Conservation (phyloP, 2,797 vertebrate species). For the Catharus ustulatus region DNA sequence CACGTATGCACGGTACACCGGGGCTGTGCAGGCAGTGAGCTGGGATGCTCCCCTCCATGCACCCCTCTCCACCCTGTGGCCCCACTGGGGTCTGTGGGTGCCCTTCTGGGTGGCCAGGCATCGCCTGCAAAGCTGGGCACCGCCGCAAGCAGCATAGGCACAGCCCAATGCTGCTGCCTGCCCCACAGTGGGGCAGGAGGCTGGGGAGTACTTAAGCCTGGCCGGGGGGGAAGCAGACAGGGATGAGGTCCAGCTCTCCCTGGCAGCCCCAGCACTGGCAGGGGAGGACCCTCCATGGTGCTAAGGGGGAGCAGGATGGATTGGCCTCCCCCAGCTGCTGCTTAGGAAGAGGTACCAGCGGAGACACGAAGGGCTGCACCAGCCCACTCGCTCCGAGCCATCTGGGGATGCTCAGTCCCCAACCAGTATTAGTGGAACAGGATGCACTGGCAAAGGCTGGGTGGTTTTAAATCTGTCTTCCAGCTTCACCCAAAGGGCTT, state of each 20-base stretch:
- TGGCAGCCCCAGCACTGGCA: background rate
- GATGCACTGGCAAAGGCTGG: slow-evolving; percentile 8
- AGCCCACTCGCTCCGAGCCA: slow-evolving; percentile 11
- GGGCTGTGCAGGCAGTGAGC: background rate
- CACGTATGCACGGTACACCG: background rate
- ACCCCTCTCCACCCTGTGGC: background rate
- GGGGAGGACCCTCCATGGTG: slow-evolving; percentile 32
- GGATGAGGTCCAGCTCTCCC: background rate
- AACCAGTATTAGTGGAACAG: slow-evolving; percentile 51
- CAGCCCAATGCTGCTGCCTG: background rate
- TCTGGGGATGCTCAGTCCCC: background rate
- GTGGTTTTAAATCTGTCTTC: slow-evolving; percentile 40
- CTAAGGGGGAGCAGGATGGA: slow-evolving; percentile 50
- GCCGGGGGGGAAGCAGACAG: background rate
- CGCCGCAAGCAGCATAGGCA: background rate
- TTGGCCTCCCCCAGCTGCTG: background rate
- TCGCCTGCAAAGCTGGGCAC: background rate
- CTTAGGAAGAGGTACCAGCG: background rate
- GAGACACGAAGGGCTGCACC: slow-evolving; percentile 6
- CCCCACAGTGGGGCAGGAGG: background rate
- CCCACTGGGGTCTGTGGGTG: background rate
- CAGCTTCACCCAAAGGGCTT: slow-evolving; percentile 13
- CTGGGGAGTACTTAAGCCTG: slow-evolving; percentile 5
- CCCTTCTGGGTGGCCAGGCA: background rate
- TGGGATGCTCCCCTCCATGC: background rate